A percentile compares a stretch with the other conserved stretches of the same genome.
Conservation (phyloP, 2,113 vertebrate genomes). For the Ovis canadensis region DNA sequence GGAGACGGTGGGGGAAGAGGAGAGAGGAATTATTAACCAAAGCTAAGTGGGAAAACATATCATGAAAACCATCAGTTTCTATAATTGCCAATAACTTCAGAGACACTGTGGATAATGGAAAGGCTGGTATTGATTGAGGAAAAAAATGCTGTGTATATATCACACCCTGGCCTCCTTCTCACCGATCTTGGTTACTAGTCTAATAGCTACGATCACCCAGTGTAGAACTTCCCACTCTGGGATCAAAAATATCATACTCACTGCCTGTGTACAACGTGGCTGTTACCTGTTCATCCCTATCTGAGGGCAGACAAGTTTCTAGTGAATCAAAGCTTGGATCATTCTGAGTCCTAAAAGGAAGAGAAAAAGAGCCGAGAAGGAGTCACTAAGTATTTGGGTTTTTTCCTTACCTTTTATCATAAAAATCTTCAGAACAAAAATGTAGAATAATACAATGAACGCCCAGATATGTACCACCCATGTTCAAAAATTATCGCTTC, state of each 20-base stretch:
- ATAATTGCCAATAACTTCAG: constrained; percentile 7
- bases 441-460: not conserved
- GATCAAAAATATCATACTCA: not conserved
- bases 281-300: constrained; percentile 64
- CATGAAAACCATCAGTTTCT: constrained; percentile 46
- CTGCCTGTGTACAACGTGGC: not conserved
- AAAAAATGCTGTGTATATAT: not conserved
- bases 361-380: not conserved
- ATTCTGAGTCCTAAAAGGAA: constrained; percentile 53
- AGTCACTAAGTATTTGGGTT: not conserved
- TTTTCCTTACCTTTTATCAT: not conserved
- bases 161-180: not conserved
- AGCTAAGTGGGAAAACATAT: constrained; percentile 37
- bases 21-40: constrained; percentile 31
- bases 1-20: not conserved
- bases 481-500: not conserved
- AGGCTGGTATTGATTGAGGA: not conserved
- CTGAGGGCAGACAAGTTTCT: constrained; percentile 45
- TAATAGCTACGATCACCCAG: not conserved
- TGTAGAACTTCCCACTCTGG: not conserved
- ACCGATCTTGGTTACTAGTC: not conserved
- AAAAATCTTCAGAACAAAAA: not conserved
- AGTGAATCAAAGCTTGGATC: not conserved
- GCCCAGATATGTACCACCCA: not conserved
- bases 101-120: not conserved